Base-by-base conservation (phyloP, 2,888 invertebrate species). In the Drosophila koepferae region DNA sequence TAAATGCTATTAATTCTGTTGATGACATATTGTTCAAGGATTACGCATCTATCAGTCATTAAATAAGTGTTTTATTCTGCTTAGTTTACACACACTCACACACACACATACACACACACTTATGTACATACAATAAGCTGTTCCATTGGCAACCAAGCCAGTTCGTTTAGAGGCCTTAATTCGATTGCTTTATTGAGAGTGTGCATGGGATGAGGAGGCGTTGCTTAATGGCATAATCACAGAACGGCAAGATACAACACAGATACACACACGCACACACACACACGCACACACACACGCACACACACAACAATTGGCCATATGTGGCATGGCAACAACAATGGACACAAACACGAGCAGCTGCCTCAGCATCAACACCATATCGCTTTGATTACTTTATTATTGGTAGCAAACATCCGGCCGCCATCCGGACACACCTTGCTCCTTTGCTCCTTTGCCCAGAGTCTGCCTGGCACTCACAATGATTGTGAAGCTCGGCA, bases 381-480 rank as follows among this genome's bases (percentile, higher is more conserved):
- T 86, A 89, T 86, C 89, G 83, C 80, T 89, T 91, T 91, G 88
- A 91, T 91, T 90, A 84, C 90, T 83, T 86, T 88, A 91, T 91
- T 91, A 91, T 89, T 89, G 85, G 81, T 72, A 73, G 77, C 72
- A 74, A 72, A 66, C 82, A 80, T 59, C 61, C 62, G 49, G 65
- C 63, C 73, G 31, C 53, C n/a, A 36, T 48, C 48, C 44, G 40
- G 54, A 40, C 54, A 34, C 59, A 79, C 80, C 82, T 79, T 78
- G 81, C 63, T 61, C n/a, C 53, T 38, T 16, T 6, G 38, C 38
- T 34, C 38, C 16, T 14, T 6, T 16, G 54, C 41, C 49, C 20
- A 49, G 59, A 20, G 40, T 49, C 63, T 61, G 56, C n/a, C 51
- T 55, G 78, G 76, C 86, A 80, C 83, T 82, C 71, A 78, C 55